Evolutionary conservation across 2,113 vertebrate genomes (phyloP).

Genomic region (Peromyscus leucopus): DNA sequence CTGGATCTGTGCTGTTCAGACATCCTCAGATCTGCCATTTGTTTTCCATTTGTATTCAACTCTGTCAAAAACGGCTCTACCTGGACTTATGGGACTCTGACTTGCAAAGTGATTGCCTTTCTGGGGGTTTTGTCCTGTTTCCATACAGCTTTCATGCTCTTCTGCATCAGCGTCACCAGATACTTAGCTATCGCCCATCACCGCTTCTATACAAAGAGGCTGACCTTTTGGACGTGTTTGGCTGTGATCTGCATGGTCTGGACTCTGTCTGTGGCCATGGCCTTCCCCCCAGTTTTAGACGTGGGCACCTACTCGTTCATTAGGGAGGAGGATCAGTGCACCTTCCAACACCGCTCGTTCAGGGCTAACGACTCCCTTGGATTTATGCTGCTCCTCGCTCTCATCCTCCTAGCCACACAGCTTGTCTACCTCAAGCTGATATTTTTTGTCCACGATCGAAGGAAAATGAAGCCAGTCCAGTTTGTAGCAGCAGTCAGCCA

Average conservation of each 20-base stretch:
- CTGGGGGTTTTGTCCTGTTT: conserved; percentile 99
- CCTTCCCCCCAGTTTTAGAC: conserved; percentile 98
- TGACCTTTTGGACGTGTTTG: conserved; percentile 99
- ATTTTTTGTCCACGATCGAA: conserved; percentile 98
- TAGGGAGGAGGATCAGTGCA: conserved; percentile 99
- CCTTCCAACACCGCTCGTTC: conserved; percentile 99
- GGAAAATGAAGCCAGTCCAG: conserved; percentile 99
- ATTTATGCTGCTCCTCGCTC: conserved; percentile 99
- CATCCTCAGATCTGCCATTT: conserved; percentile 98
- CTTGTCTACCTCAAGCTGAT: conserved; percentile 99
- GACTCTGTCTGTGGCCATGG: conserved; percentile 99
- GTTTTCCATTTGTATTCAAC: conserved; percentile 99
- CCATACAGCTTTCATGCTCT: conserved; percentile 99
- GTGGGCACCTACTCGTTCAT: conserved; percentile 99
- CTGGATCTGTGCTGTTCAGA: conserved; percentile 99
- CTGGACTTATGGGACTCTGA: conserved; percentile 98
- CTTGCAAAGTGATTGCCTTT: conserved; percentile 99
- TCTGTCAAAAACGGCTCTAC: conserved; percentile 99
- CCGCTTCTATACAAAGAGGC: conserved; percentile 98
- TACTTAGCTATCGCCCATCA: conserved; percentile 99
- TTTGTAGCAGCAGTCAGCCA: conserved; percentile 99
- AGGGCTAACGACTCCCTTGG: conserved; percentile 99
- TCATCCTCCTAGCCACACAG: conserved; percentile 99
- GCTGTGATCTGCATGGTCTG: conserved; percentile 99
- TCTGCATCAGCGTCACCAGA: conserved; percentile 98